A percentile compares a stretch with the other conserved stretches of the same genome.
phyloP scores from a whole-genome alignment of 1,140 invertebrate species.

The Brachionus koreanus region DNA sequence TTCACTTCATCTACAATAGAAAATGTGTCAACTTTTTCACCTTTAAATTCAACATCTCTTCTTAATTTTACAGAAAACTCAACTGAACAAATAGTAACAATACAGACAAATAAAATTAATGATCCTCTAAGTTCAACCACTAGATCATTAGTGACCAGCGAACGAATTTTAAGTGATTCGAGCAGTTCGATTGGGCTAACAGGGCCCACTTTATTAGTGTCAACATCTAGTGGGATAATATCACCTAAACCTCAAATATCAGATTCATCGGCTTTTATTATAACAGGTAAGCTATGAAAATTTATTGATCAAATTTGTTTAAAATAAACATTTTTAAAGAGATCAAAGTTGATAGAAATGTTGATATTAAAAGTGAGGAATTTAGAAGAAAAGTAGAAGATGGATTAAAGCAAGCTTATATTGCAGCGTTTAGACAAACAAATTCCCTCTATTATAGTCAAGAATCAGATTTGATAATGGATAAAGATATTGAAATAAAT shows the following conservation, averaged over 20 bases:
- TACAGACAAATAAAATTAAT: background rate
- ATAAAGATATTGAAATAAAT: background rate
- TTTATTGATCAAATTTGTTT: background rate
- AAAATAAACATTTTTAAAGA: background rate
- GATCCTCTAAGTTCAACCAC: background rate
- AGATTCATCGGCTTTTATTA: background rate
- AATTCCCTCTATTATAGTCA: slow-evolving; percentile 20
- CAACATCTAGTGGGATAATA: slow-evolving; percentile 1
- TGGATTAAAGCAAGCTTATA: background rate
- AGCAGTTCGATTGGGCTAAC: background rate
- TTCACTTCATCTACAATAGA: background rate
- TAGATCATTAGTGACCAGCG: background rate
- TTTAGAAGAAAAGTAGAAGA: background rate
- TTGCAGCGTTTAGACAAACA: background rate
- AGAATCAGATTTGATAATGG: background rate
- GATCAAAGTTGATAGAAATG: slow-evolving; percentile 3
- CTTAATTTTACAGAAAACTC: background rate
- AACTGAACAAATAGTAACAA: background rate
- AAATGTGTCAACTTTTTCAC: background rate
- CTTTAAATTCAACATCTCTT: background rate
- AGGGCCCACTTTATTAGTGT: background rate
- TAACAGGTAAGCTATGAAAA: background rate
- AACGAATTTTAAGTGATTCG: background rate
- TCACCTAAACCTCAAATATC: background rate
- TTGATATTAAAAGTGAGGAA: background rate